Percentiles rank a stretch among this genome's conserved stretches.
phyloP scores from a whole-genome alignment of 2,797 vertebrate genomes.

The Emys orbicularis region DNA sequence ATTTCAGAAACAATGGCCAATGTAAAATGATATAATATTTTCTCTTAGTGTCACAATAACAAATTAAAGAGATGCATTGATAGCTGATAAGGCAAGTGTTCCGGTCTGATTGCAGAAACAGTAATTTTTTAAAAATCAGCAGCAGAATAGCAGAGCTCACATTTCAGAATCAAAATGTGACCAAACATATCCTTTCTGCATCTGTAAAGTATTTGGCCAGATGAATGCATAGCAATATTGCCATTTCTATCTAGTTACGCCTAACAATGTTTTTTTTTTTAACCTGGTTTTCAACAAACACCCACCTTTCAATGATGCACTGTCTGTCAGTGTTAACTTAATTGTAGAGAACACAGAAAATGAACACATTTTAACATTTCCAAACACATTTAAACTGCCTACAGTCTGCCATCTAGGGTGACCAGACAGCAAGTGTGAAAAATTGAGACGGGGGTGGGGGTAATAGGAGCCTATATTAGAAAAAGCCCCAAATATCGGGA shows the following conservation, averaged over 20 bases:
- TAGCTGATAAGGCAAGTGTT: background rate
- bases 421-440: no score
- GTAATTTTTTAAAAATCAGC: slow-evolving; percentile 62
- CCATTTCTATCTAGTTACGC: slow-evolving; percentile 54
- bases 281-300: slow-evolving; percentile 64
- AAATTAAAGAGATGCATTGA: background rate
- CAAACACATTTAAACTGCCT: slow-evolving; percentile 66
- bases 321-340: slow-evolving; percentile 61
- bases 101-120: slow-evolving; percentile 17
- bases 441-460: no score
- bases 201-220: slow-evolving; percentile 36
- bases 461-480: no score
- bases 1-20: slow-evolving; percentile 14
- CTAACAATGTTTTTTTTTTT: slow-evolving; percentile 60
- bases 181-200: slow-evolving; percentile 48
- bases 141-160: slow-evolving; percentile 38
- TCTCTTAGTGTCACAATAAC: background rate
- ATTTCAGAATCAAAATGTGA: slow-evolving; percentile 66
- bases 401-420: slow-evolving; percentile 35
- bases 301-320: slow-evolving; percentile 54
- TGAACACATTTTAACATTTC: slow-evolving; percentile 66
- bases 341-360: slow-evolving; percentile 68
- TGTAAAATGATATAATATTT: background rate
- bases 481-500: no score
- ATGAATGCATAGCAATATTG: slow-evolving; percentile 46